phyloP scores from a whole-genome alignment of 2,113 vertebrate genomes.

The Ptychochromis oligacanthus region DNA sequence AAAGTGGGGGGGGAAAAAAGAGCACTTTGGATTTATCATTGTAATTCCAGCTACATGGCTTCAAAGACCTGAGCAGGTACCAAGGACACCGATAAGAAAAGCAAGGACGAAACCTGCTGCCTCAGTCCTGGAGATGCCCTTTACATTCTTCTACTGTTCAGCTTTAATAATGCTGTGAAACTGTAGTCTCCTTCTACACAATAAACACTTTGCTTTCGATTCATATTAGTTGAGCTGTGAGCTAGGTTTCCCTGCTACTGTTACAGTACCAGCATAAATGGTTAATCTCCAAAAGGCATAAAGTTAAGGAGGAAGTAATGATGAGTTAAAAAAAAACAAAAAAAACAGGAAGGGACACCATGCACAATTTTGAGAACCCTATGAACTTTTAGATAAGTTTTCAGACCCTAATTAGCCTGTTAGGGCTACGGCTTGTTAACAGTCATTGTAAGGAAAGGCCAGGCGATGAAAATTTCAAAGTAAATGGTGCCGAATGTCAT shows the following conservation, averaged over 20 bases:
- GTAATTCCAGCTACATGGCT: conserved; percentile 5
- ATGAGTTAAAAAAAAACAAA: no score
- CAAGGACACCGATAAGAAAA: not conserved
- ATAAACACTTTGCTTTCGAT: not conserved
- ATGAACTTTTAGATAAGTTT: not conserved
- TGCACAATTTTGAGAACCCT: not conserved
- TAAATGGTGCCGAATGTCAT: not conserved
- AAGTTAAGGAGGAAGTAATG: not conserved
- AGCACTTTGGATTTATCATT: conserved; percentile 14
- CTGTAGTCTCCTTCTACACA: not conserved
- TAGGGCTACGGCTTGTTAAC: not conserved
- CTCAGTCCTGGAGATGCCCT: conserved; percentile 1
- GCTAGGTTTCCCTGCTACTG: not conserved
- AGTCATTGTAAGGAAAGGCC: not conserved
- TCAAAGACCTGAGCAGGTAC: not conserved
- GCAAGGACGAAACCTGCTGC: not conserved
- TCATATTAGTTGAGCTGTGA: not conserved
- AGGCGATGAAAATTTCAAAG: conserved; percentile 2
- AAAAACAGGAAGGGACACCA: not conserved
- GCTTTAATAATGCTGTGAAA: not conserved
- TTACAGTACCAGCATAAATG: no score
- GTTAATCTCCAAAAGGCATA: not conserved
- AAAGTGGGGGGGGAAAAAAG: not conserved
- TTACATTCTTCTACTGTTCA: not conserved
- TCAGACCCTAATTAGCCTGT: not conserved